phyloP scores from a whole-genome alignment of 1,140 invertebrate genomes.

The Bombus superbus region DNA sequence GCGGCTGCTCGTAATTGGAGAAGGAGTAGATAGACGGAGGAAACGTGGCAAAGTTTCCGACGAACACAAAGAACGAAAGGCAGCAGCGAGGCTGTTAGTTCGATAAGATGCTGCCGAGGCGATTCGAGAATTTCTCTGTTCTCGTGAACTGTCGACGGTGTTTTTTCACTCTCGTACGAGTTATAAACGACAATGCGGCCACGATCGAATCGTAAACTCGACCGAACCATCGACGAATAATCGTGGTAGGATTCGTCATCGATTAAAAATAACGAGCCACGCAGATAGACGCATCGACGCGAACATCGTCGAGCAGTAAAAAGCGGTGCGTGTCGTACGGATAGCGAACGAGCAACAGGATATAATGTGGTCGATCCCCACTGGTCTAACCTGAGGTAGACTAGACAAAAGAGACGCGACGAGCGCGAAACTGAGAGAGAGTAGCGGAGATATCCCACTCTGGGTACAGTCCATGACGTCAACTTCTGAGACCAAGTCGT shows the following conservation, averaged over 20 bases:
- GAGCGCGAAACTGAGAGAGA: conserved; percentile 55
- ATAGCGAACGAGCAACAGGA: conserved; percentile 46
- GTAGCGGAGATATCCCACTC: conserved; percentile 75
- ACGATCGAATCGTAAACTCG: background rate
- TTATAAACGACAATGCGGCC: background rate
- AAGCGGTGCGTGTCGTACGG: background rate
- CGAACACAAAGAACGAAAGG: background rate
- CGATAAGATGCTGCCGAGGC: background rate
- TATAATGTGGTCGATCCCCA: conserved; percentile 41
- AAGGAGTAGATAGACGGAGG: background rate
- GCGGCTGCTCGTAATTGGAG: background rate
- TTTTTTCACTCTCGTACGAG: background rate
- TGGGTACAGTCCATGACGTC: conserved; percentile 76
- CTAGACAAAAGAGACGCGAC: conserved; percentile 27
- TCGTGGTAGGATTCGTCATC: conserved; percentile 46
- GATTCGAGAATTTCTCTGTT: background rate
- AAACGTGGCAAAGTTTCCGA: background rate
- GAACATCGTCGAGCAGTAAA: conserved; percentile 26
- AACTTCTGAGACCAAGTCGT: conserved; percentile 69
- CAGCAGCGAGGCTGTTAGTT: background rate
- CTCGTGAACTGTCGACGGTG: too few species aligned
- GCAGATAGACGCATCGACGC: background rate
- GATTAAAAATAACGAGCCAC: conserved; percentile 58
- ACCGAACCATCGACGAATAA: conserved; percentile 31
- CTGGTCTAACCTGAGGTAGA: conserved; percentile 45